phyloP scores from a whole-genome alignment of 2,888 invertebrate genomes.

The Rhagophthalmus giganteus region DNA sequence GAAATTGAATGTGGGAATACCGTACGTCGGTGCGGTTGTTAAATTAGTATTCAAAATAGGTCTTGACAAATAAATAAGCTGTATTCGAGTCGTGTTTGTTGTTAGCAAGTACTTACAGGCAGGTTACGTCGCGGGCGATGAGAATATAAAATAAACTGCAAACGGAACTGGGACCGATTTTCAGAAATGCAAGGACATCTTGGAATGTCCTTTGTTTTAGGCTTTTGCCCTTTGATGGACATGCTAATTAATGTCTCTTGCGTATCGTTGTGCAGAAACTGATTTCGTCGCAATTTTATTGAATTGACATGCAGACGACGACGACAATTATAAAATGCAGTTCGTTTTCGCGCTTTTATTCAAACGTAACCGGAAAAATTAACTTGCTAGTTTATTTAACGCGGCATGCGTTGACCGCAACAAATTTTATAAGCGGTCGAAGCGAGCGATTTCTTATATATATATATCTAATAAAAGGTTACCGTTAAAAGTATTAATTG shows the following conservation, averaged over 20 bases:
- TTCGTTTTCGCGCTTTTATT: too few relatives aligned
- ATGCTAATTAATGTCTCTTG: neutral
- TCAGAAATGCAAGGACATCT: slow-evolving; percentile 35
- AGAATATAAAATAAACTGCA: slow-evolving; percentile 32
- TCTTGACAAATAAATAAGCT: slow-evolving; percentile 20
- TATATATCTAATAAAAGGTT: too few relatives aligned
- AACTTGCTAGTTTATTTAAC: neutral
- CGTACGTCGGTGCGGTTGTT: slow-evolving; percentile 26
- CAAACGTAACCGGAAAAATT: too few relatives aligned
- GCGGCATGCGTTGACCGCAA: neutral
- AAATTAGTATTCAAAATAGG: slow-evolving; percentile 36
- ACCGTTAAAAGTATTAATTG: too few relatives aligned
- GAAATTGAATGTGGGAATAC: slow-evolving; percentile 36
- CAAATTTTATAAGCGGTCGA: neutral
- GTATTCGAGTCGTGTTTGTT: slow-evolving; percentile 33
- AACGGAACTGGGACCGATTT: slow-evolving; percentile 39
- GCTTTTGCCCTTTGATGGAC: slow-evolving; percentile 30
- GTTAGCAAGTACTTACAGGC: slow-evolving; percentile 36
- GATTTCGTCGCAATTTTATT: too few relatives aligned
- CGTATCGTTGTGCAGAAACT: too few relatives aligned
- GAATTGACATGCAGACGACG: too few relatives aligned
- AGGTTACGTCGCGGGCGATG: slow-evolving; percentile 10
- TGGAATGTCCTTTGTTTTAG: slow-evolving; percentile 38
- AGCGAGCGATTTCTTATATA: too few relatives aligned
- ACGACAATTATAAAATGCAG: too few relatives aligned